Percentiles rank a stretch among this genome's conserved stretches.
These are phyloP conservation scores for Crotophaga sulcirostris DNA, from an alignment of 2,113 vertebrate genomes.

Conservation along the genomic window DNA sequence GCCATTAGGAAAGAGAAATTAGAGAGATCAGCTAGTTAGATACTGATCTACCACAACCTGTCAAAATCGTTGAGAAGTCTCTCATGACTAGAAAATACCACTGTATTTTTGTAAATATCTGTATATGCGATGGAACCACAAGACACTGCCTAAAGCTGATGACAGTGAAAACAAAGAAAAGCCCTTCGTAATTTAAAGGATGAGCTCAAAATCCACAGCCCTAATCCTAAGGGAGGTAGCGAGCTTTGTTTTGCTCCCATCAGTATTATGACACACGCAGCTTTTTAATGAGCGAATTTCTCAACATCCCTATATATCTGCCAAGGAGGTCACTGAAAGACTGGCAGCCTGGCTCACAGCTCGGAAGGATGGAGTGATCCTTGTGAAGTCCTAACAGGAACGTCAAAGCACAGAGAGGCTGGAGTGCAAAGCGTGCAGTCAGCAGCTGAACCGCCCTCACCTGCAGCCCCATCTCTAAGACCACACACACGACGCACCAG, in stretches of 20 bases:
- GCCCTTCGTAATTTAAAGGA: not conserved
- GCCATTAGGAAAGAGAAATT: not conserved
- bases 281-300: conserved; percentile 27
- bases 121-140: not conserved
- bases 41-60: not conserved
- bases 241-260: not conserved
- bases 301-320: not conserved
- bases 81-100: not conserved
- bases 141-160: not conserved
- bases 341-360: not conserved
- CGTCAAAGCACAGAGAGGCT: not conserved
- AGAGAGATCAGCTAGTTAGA: not conserved
- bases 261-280: not conserved
- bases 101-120: not conserved
- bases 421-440: rapidly evolving
- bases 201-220: not conserved
- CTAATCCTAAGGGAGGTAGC: not conserved
- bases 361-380: rapidly evolving
- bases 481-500: not conserved
- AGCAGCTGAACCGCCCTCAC: not conserved
- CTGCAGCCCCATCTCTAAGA: not conserved
- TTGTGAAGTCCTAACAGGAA: not conserved
- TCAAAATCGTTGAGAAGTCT: not conserved
- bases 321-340: not conserved
- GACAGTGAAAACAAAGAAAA: not conserved